phyloP scores from a whole-genome alignment of 2,888 invertebrate genomes.

The Diaphora mendica region DNA sequence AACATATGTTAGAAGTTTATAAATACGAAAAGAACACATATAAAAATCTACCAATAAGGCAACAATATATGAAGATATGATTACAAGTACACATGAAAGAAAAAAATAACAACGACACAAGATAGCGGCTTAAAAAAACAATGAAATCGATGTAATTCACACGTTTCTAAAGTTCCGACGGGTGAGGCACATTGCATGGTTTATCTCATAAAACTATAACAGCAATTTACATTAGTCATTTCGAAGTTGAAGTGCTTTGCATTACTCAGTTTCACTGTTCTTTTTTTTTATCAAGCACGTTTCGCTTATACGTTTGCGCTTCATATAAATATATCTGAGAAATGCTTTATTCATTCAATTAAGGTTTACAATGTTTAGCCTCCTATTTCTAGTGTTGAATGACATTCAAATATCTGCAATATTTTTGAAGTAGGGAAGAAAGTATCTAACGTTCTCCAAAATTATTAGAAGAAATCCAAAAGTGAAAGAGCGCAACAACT shows the following conservation, averaged over 20 bases:
- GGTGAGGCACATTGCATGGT: constrained; percentile 44
- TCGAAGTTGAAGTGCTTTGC: constrained; percentile 19
- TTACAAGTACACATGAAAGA: constrained; percentile 39
- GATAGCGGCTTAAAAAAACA: constrained; percentile 47
- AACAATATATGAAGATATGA: constrained; percentile 42
- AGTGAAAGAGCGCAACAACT: constrained; percentile 35
- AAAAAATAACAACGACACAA: constrained; percentile 35
- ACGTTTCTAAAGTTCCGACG: constrained; percentile 53
- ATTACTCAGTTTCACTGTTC: constrained; percentile 22
- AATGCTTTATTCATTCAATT: constrained; percentile 5
- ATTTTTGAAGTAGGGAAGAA: neutral
- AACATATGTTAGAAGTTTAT: neutral
- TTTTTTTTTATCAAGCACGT: constrained; percentile 23
- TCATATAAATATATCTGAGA: constrained; percentile 4
- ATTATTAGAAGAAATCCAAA: constrained; percentile 17
- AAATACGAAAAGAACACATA: constrained; percentile 18
- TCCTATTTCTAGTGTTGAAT: neutral
- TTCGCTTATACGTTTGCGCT: constrained; percentile 5
- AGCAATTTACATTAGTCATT: constrained; percentile 51
- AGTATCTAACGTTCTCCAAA: neutral
- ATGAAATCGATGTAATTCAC: constrained; percentile 62
- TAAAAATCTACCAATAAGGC: constrained; percentile 36
- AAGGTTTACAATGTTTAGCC: constrained; percentile 1
- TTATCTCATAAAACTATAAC: constrained; percentile 48
- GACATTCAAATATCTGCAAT: neutral